Evolutionary conservation across 2,113 vertebrate species (phyloP), one percentile per base, ranked within the genome.

Genomic region (Zosterops pallidus): DNA sequence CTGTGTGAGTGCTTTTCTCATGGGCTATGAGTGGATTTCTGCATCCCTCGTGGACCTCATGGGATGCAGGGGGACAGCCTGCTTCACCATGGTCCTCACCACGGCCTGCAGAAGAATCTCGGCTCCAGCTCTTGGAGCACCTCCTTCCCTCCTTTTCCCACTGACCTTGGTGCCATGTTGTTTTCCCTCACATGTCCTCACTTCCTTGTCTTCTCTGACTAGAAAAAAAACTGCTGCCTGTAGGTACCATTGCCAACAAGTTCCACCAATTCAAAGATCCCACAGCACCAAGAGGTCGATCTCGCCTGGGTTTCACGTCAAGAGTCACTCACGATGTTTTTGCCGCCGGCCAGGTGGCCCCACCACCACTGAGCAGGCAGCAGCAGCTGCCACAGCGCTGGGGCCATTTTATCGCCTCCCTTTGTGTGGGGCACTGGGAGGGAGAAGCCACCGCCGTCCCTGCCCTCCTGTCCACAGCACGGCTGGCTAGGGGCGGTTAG

Each of bases 291-390:
- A 46, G 50, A 37, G 41, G 26, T 46, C 1, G 1, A 20, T 31
- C 50, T 37, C 4, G 0, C 50, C 41, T 12, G 2, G 26, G 26
- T 37, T 55, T 41, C 2, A 3, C 1, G 1, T 2, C 3, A 25
- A 18, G 49, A 35, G 19, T 44, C 2, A 0, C 77, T 80, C 77
- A 2, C 77, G 4, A 0, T 16, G 33, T 31, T 46, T 31, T 15
- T 0, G 0, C 35, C 0, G 2, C 22, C 2, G 2, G n/a, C 35
- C 22, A 37, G n/a, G 15, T 1, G 1, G 26, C 37, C 24, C 31
- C 3, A 2, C 47, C 31, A 26, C 23, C 29, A 4, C 19, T 5
- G 5, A 37, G 42, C 42, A 47, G 42, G 72, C 25, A 11, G 55
- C 10, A 42, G 14, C 0, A 9, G 41, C 41, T 5, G 1, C 42